Percentiles rank a stretch among this genome's conserved stretches.
These are phyloP conservation scores for Zosterops japonicus DNA, from an alignment of 2,113 vertebrate species.

Conservation along the genomic window DNA sequence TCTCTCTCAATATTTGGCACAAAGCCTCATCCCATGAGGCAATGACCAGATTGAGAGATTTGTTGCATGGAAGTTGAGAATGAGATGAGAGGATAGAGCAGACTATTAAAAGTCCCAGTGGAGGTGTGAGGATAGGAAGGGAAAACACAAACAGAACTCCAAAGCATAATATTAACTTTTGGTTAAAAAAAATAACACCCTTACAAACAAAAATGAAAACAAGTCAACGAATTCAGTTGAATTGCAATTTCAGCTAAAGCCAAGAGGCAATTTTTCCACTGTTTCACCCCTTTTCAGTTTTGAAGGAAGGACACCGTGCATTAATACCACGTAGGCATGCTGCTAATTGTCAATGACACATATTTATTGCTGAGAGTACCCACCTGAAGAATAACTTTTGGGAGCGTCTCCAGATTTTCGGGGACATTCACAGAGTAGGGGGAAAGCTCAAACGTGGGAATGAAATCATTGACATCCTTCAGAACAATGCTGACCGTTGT, in stretches of 20 bases:
- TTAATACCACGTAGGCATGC: background rate
- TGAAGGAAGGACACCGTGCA: background rate
- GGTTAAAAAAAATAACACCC: background rate
- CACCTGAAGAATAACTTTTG: constrained; percentile 89
- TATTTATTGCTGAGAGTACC: constrained; percentile 35
- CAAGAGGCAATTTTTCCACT: background rate
- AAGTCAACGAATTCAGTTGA: background rate
- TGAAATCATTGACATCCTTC: constrained; percentile 89
- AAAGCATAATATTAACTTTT: background rate
- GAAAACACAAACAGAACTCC: background rate
- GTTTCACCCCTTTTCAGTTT: background rate
- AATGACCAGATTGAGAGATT: background rate
- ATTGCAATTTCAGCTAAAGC: background rate
- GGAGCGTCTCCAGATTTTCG: constrained; percentile 85
- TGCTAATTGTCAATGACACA: background rate
- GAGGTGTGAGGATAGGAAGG: background rate
- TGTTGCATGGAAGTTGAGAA: background rate
- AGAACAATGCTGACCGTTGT: constrained; percentile 83
- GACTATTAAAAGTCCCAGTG: background rate
- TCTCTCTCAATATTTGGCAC: background rate
- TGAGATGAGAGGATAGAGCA: background rate
- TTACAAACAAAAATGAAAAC: background rate
- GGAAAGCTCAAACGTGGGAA: constrained; percentile 88
- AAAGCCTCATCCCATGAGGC: background rate
- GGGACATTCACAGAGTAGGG: constrained; percentile 87